These are phyloP conservation scores for Ovis canadensis DNA, from an alignment of 2,113 vertebrate species.

Conservation along the genomic window DNA sequence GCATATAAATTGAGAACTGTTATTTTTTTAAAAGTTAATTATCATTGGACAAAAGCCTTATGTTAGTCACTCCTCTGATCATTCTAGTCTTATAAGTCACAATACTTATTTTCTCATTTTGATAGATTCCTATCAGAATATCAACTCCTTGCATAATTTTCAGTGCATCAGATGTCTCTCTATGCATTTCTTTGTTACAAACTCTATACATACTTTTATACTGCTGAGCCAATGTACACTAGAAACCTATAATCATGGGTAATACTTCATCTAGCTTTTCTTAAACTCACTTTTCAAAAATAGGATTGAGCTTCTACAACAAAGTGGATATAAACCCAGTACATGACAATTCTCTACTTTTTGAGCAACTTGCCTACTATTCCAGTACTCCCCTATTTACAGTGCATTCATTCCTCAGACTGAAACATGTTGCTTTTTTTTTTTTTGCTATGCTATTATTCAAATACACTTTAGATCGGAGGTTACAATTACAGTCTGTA, in stretches of 20 bases:
- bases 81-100: neutral
- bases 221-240: neutral
- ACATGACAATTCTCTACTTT: neutral
- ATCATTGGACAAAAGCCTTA: neutral
- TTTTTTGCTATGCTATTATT: neutral
- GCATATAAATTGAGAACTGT: neutral
- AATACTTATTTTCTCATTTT: neutral
- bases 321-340: neutral
- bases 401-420: neutral
- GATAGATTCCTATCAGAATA: neutral
- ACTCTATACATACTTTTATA: neutral
- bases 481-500: neutral
- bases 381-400: neutral
- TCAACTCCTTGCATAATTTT: neutral
- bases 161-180: neutral
- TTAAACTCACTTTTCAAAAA: conserved; percentile 3
- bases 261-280: neutral
- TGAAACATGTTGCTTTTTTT: neutral
- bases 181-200: neutral
- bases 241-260: neutral
- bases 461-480: neutral
- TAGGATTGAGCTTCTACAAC: neutral
- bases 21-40: neutral
- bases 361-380: neutral
- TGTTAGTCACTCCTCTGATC: neutral